Evolutionary conservation across 2,113 vertebrate species (phyloP).

Genomic region (Lichenostomus cassidix): DNA sequence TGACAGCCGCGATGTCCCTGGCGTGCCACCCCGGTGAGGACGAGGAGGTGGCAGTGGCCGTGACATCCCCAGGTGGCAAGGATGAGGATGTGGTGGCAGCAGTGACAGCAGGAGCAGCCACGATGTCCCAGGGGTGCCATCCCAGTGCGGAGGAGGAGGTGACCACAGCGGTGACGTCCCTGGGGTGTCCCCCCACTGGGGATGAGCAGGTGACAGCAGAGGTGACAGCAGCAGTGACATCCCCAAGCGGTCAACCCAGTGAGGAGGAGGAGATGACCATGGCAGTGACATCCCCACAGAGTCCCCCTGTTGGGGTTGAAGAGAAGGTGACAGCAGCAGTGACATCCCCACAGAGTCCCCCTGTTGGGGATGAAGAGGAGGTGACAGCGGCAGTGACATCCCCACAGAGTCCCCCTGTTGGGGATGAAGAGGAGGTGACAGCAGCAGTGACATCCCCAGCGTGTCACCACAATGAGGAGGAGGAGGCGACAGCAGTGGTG

Average conservation of each 20-base stretch:
- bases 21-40: neutral
- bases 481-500: neutral
- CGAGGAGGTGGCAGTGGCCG: neutral
- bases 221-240: neutral
- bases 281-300: neutral
- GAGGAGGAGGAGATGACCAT: neutral
- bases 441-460: fast-evolving
- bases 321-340: neutral
- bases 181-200: too few species aligned
- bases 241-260: neutral
- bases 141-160: neutral
- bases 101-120: too few species aligned
- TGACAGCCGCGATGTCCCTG: neutral
- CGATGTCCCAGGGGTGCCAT: too few species aligned
- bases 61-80: too few species aligned
- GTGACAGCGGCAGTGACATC: neutral
- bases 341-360: neutral
- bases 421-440: neutral
- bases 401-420: neutral
- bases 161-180: neutral
- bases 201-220: neutral
- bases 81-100: too few species aligned
- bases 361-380: neutral
- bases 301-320: neutral
- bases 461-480: neutral